Evolutionary conservation across 2,113 vertebrate genomes (phyloP), one percentile per base, ranked within the genome.

Genomic region (Bos indicus): DNA sequence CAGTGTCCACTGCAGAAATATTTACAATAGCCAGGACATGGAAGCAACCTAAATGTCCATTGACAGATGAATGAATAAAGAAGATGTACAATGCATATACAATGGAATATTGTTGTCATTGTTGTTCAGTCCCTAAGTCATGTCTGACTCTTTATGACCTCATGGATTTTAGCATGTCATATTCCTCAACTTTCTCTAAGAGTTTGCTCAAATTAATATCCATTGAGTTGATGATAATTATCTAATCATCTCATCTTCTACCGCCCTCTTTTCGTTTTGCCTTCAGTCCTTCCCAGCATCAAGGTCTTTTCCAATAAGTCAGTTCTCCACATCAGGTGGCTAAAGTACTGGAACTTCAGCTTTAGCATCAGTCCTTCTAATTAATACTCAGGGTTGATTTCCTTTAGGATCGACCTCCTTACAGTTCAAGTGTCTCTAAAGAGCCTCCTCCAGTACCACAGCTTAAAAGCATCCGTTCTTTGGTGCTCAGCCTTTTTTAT

Each of bases 211-310:
- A 67, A 36, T 67, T 67, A 8, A 67, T 67, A 67, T 67, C 33
- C 64, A 67, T 67, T 67, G 64, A 21, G 8, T 36, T 67, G 16
- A 36, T 21, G 4, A 67, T 67, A 67, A 36, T 67, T 17, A 36
- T 21, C 8, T 36, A 67, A 67, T 67, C 9, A 36, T 67, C 33
- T 67, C 64, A 25, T 59, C 57, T 25, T 59, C 64, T 67, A 21
- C 33, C 1, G 0, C 8, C 33, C 4, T 17, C 17, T 67, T 67
- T 17, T 21, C 4, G 0, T 67, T 67, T 67, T 21, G 33, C 33
- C 64, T 36, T 67, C 17, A 67, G 8, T 67, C 17, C 9, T 67
- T 36, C 8, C 33, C 4, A 67, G 33, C 4, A 36, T 67, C 17
- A 19, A 11, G 16, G 33, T 67, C 17, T 67, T 36, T 36, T 67